Evolutionary conservation across 2,888 invertebrate species (phyloP).

Genomic region (Alloscopus bannaensis): DNA sequence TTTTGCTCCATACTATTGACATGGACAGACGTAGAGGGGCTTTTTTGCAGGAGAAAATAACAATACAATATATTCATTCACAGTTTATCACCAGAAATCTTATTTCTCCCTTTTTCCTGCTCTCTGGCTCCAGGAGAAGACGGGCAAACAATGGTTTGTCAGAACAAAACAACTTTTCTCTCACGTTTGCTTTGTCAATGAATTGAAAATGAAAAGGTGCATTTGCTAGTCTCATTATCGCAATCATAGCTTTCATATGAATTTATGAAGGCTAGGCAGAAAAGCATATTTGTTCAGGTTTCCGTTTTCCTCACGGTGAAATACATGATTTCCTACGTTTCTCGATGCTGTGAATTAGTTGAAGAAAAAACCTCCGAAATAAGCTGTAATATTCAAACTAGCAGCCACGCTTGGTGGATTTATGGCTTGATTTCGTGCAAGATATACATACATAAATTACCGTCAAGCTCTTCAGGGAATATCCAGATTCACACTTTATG

Average conservation of each 20-base stretch:
- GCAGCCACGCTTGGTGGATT: constrained; percentile 52
- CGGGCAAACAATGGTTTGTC: constrained; percentile 33
- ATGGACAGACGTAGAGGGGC: no score
- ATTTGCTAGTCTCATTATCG: constrained; percentile 50
- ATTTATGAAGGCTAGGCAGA: constrained; percentile 30
- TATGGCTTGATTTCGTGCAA: constrained; percentile 60
- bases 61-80: constrained; percentile 32
- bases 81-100: constrained; percentile 53
- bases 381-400: constrained; percentile 44
- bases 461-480: no score
- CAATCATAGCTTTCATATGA: constrained; percentile 22
- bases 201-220: constrained; percentile 45
- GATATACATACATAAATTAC: constrained; percentile 34
- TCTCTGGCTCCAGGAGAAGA: constrained; percentile 38
- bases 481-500: no score
- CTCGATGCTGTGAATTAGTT: not conserved
- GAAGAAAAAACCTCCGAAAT: constrained; percentile 19
- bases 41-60: not conserved
- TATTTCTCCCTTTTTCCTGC: not conserved
- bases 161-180: constrained; percentile 18
- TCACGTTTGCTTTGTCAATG: constrained; percentile 19
- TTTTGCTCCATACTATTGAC: no score
- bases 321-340: constrained; percentile 24
- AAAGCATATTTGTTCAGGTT: constrained; percentile 42
- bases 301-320: constrained; percentile 41